phyloP scores from a whole-genome alignment of 92 coral and sea anemone species.

The Isaurus tuberculatus region DNA sequence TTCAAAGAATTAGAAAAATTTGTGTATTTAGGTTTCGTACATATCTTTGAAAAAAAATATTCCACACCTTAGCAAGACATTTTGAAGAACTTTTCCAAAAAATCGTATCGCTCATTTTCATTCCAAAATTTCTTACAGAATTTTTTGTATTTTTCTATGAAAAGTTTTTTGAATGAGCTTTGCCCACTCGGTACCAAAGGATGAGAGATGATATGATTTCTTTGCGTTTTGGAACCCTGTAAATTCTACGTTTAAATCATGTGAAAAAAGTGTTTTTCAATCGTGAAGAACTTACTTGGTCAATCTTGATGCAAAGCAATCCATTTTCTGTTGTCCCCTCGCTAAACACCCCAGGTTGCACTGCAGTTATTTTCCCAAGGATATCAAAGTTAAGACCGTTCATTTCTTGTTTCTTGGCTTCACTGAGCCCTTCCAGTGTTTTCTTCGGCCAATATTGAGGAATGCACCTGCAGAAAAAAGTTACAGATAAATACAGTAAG shows the following conservation, averaged over 20 bases:
- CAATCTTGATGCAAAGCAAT: conserved; percentile 80
- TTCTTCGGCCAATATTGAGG: conserved; percentile 96
- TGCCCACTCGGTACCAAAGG: too few species aligned
- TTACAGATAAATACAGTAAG: neutral
- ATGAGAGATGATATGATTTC: too few species aligned
- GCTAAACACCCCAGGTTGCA: conserved; percentile 69
- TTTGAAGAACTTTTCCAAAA: too few species aligned
- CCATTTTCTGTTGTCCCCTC: conserved; percentile 85
- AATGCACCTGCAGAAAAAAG: conserved; percentile 68
- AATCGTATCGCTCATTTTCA: too few species aligned
- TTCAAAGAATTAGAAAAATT: too few species aligned
- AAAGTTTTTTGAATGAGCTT: too few species aligned
- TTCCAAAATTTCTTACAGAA: too few species aligned
- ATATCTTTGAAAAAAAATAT: too few species aligned
- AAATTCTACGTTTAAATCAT: neutral
- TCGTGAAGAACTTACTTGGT: conserved; percentile 66
- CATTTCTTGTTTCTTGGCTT: conserved; percentile 89
- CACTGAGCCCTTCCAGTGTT: conserved; percentile 74
- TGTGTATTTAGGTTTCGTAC: too few species aligned
- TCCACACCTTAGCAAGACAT: too few species aligned
- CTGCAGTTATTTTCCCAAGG: conserved; percentile 60
- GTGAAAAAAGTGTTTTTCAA: neutral
- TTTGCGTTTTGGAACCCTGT: neutral
- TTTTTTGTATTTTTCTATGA: too few species aligned
- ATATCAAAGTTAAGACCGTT: conserved; percentile 86